A percentile compares a stretch with the other conserved stretches of the same genome.
Conservation (phyloP, 2,113 vertebrate species). For the Porphyrio hochstetteri region DNA sequence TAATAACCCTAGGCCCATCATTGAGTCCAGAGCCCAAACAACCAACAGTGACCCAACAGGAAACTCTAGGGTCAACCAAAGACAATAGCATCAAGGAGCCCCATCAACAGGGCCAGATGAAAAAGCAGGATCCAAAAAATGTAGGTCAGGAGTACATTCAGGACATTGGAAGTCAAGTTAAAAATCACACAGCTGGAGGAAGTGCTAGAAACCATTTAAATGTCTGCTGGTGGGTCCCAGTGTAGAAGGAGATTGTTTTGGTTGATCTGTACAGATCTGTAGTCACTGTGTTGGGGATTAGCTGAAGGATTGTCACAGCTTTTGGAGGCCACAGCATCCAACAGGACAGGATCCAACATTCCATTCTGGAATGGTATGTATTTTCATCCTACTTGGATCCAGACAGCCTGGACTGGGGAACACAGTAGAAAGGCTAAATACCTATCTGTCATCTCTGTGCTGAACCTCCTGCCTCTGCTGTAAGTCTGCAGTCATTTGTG, state of each 20-base stretch:
- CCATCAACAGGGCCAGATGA: not conserved
- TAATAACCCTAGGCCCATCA: not conserved
- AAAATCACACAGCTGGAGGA: not conserved
- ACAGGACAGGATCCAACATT: not conserved
- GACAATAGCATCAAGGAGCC: not conserved
- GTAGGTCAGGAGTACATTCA: not conserved
- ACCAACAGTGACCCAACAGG: fast-evolving
- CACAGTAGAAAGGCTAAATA: not conserved
- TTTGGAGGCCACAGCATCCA: not conserved
- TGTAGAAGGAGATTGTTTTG: not conserved
- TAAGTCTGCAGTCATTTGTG: not conserved
- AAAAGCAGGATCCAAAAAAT: not conserved
- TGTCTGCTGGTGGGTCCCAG: not conserved
- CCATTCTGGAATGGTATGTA: not conserved
- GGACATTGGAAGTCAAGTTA: not conserved
- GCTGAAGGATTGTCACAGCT: not conserved
- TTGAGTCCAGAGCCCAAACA: not conserved
- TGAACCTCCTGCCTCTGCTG: not conserved
- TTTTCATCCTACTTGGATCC: not conserved
- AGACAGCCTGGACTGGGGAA: not conserved
- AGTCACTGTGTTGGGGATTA: not conserved
- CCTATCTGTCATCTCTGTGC: not conserved
- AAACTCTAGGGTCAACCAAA: not conserved
- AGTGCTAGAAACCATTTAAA: not conserved
- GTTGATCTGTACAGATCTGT: not conserved